These are phyloP conservation scores for Fopius arisanus DNA, from an alignment of 1,140 invertebrate species.

Conservation along the genomic window DNA sequence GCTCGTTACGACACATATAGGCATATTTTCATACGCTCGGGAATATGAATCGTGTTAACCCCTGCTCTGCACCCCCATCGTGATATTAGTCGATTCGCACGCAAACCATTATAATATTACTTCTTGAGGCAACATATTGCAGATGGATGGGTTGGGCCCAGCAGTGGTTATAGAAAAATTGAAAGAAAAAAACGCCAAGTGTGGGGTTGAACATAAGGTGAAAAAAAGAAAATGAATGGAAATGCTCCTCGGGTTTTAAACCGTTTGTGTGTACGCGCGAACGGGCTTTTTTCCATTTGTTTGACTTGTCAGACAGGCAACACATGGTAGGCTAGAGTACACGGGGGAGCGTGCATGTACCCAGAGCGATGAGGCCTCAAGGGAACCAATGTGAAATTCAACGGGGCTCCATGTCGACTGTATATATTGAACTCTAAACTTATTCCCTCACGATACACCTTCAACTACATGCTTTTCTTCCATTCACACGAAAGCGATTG, in stretches of 20 bases:
- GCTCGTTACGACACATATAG: conserved; percentile 37
- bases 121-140: neutral
- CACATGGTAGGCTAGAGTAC: neutral
- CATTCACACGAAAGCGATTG: neutral
- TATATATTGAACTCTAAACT: conserved; percentile 5
- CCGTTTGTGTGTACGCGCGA: neutral
- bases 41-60: conserved; percentile 39
- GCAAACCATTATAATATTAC: conserved; percentile 42
- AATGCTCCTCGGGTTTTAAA: neutral
- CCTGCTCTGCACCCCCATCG: conserved; percentile 13
- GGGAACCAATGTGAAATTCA: conserved; percentile 14
- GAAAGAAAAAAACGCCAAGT: neutral
- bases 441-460: neutral
- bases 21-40: conserved; percentile 37
- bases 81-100: conserved; percentile 40
- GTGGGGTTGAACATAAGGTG: neutral
- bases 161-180: neutral
- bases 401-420: conserved; percentile 2
- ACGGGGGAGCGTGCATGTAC: neutral
- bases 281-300: conserved; percentile 9
- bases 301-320: conserved; percentile 10
- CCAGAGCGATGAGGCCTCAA: neutral
- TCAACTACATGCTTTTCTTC: neutral
- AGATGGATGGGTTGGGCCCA: neutral
- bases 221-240: conserved; percentile 1